Evolutionary conservation across 2,888 invertebrate species (phyloP).

Genomic region (Brenthis hecate): DNA sequence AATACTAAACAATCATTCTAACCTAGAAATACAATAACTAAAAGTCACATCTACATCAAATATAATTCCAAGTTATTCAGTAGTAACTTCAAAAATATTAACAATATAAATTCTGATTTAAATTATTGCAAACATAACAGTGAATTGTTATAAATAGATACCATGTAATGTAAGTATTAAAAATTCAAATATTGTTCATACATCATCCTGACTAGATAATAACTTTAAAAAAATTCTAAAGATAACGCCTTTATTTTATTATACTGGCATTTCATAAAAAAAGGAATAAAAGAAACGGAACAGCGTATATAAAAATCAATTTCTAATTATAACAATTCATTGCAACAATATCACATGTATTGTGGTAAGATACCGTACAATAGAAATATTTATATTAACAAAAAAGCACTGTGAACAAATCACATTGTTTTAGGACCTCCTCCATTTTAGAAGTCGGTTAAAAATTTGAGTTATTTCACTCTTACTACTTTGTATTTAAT

Average conservation of each 20-base stretch:
- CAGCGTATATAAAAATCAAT: too few species aligned
- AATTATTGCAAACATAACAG: constrained; percentile 34
- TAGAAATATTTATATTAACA: constrained; percentile 14
- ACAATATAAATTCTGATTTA: constrained; percentile 45
- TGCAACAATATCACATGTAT: constrained; percentile 35
- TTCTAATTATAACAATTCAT: constrained; percentile 24
- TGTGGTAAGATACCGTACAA: constrained; percentile 15
- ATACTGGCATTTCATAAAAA: neutral
- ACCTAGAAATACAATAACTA: constrained; percentile 33
- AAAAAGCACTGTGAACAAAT: neutral
- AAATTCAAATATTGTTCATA: neutral
- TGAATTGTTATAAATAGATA: constrained; percentile 16
- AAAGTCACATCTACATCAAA: constrained; percentile 40
- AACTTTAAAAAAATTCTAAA: neutral
- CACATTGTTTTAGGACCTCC: neutral
- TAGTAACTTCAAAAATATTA: constrained; percentile 41
- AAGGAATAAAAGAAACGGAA: neutral
- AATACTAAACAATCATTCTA: neutral
- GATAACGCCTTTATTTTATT: neutral
- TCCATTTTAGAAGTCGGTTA: neutral
- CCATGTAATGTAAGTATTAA: neutral
- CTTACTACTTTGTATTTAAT: too few species aligned
- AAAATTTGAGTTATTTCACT: neutral
- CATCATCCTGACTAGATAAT: too few species aligned
- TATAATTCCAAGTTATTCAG: constrained; percentile 28